Base-by-base conservation (phyloP, 2,888 invertebrate species). In the Apoda limacodes region DNA sequence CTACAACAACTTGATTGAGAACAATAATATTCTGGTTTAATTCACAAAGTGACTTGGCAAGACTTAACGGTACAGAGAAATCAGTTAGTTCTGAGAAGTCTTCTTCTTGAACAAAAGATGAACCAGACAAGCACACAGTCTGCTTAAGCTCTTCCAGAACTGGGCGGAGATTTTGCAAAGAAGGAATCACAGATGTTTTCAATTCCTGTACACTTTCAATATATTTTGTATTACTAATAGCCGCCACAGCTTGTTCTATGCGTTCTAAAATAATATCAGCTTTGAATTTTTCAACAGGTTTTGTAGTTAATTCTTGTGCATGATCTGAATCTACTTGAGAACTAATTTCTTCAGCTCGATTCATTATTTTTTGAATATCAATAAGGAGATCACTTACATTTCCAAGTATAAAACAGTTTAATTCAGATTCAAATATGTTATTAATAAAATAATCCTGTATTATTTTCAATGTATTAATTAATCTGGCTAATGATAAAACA, bases 11-110 rank as follows among this genome's bases (percentile, higher is more conserved):
- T 47, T 74, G 64, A 48, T 60, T 72, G 3, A 76, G 43, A 12
- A 66, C 43, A 14, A 55, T 51, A 9, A 81, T 53, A 36, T 68
- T 68, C 39, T 63, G 54, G 39, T 78, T 66, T 11, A 81, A 40
- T 30, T 71, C 68, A 40, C 57, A 60, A 6, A 80, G 39, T 10
- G 75, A 68, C 6, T 56, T 58, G n/a, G 70, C 75, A 29, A 76
- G 39, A 9, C 59, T 60, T 42, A 63, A 43, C 23, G 66, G 68
- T 11, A 82, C 62, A 2, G 81, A 69, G 22, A 48, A 47, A 1
- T 76, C 71, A 5, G 80, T 75, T 19, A 83, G 50, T 22, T 67
- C 62, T 19, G 59, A 58, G 19, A 65, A 10, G 35, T 59, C 50
- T 36, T 70, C 65, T 30, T 60, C 55, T 22, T 45, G 41, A 27